A percentile compares a stretch with the other conserved stretches of the same genome.
These are phyloP conservation scores for Mythimna albipuncta DNA, from an alignment of 2,888 invertebrate genomes.

Conservation along the genomic window DNA sequence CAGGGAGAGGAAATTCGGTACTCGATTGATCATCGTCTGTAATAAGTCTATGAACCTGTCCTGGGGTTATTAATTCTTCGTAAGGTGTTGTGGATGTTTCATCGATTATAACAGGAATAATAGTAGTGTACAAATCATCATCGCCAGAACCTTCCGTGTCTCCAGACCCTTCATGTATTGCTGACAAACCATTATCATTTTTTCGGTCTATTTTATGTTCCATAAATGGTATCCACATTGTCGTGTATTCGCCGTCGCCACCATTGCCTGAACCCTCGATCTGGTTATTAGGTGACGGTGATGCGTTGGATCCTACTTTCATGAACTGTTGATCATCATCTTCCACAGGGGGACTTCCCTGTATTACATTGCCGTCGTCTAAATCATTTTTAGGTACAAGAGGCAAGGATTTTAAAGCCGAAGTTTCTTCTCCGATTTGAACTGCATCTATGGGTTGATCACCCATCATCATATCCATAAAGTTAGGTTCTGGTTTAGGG, in stretches of 20 bases:
- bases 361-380: slow-evolving; percentile 84
- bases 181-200: slow-evolving; percentile 67
- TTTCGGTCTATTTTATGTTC: slow-evolving; percentile 70
- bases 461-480: slow-evolving; percentile 92
- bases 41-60: slow-evolving; percentile 72
- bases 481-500: slow-evolving; percentile 76
- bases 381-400: slow-evolving; percentile 80
- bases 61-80: slow-evolving; percentile 77
- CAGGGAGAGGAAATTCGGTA: slow-evolving; percentile 82
- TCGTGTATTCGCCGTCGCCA: slow-evolving; percentile 80
- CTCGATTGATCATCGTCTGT: slow-evolving; percentile 78
- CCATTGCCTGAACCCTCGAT: slow-evolving; percentile 85
- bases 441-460: slow-evolving; percentile 90
- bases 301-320: slow-evolving; percentile 76
- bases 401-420: slow-evolving; percentile 83
- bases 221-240: slow-evolving; percentile 75
- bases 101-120: slow-evolving; percentile 55
- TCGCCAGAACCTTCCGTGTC: slow-evolving; percentile 80
- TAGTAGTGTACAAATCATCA: slow-evolving; percentile 33
- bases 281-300: slow-evolving; percentile 70
- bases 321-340: slow-evolving; percentile 86
- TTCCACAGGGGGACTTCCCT: slow-evolving; percentile 72
- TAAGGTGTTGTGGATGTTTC: slow-evolving; percentile 72
- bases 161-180: slow-evolving; percentile 77
- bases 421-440: slow-evolving; percentile 80